Evolutionary conservation across 1,140 invertebrate species (phyloP).

Genomic region (Drosophila truncata): DNA sequence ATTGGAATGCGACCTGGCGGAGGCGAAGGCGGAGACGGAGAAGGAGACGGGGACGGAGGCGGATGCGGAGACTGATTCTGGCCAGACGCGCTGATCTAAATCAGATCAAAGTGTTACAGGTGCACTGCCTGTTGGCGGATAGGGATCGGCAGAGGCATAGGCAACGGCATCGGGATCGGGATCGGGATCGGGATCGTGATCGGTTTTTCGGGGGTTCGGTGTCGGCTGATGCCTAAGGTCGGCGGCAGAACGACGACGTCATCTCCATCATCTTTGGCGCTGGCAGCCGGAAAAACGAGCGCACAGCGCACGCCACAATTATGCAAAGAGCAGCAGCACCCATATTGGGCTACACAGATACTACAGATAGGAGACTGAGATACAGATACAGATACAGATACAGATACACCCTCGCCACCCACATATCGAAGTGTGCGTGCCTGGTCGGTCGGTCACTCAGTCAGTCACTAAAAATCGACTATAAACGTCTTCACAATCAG

Average conservation of each 20-base stretch:
- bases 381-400: constrained; percentile 17
- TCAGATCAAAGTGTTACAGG: constrained; percentile 78
- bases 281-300: constrained; percentile 64
- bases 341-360: constrained; percentile 17
- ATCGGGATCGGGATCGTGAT: constrained; percentile 9
- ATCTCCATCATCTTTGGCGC: constrained; percentile 59
- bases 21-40: constrained; percentile 5
- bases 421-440: constrained; percentile 9
- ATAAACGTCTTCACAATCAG: constrained; percentile 83
- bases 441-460: constrained; percentile 47
- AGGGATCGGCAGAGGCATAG: constrained; percentile 3
- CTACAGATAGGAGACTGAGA: not conserved
- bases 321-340: constrained; percentile 60
- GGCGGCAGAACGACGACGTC: constrained; percentile 54
- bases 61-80: constrained; percentile 55
- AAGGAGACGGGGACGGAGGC: constrained; percentile 9
- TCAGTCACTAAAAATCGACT: constrained; percentile 83
- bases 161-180: constrained; percentile 9
- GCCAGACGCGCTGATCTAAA: constrained; percentile 65
- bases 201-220: constrained; percentile 24
- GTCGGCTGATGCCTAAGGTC: constrained; percentile 54
- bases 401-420: constrained; percentile 39
- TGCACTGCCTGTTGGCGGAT: constrained; percentile 41
- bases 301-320: constrained; percentile 64
- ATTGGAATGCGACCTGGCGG: constrained; percentile 70